A percentile compares a stretch with the other conserved stretches of the same genome.
Evolutionary conservation across 2,113 vertebrate genomes (phyloP).

Genomic region (Telmatochromis brichardi): DNA sequence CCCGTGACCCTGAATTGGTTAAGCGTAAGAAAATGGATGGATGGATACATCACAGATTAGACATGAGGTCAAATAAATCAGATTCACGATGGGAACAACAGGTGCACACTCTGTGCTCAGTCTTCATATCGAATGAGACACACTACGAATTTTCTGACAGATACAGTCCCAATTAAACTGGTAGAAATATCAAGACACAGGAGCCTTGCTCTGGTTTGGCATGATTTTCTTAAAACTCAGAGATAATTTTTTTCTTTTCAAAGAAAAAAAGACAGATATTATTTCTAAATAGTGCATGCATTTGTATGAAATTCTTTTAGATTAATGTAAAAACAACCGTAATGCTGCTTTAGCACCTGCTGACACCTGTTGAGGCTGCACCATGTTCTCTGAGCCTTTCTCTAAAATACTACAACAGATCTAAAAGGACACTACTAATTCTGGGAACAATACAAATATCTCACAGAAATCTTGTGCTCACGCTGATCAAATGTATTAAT

Average conservation of each 20-base stretch:
- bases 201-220: background rate
- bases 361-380: background rate
- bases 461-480: background rate
- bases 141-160: background rate
- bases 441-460: background rate
- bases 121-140: background rate
- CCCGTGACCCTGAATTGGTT: background rate
- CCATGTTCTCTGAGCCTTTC: background rate
- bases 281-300: background rate
- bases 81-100: background rate
- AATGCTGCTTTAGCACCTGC: background rate
- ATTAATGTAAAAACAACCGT: background rate
- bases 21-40: background rate
- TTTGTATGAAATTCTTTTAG: background rate
- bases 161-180: background rate
- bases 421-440: background rate
- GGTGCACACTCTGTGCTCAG: background rate
- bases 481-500: background rate
- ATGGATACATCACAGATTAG: background rate
- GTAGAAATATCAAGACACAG: background rate
- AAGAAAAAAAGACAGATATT: background rate
- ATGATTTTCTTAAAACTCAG: background rate
- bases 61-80: background rate
- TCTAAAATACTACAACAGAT: background rate
- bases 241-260: background rate